Percentiles rank a stretch among this genome's conserved stretches.
Conservation (phyloP, 2,888 invertebrate species). For the Apoda limacodes region DNA sequence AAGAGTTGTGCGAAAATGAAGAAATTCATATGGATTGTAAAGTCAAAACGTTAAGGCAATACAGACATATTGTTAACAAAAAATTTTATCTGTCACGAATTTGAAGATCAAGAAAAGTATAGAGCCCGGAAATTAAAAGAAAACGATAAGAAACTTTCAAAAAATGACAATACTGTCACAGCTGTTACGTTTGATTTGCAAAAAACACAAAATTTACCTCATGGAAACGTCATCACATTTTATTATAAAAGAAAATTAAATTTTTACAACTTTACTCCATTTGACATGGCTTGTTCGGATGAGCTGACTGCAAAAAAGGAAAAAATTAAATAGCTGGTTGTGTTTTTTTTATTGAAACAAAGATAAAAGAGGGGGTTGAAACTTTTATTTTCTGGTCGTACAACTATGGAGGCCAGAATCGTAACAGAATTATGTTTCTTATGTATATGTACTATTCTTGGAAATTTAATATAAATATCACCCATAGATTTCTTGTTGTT, state of each 20-base stretch:
- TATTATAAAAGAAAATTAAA: conserved; percentile 11
- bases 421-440: conserved; percentile 9
- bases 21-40: conserved; percentile 10
- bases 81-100: conserved; percentile 10
- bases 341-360: conserved; percentile 5
- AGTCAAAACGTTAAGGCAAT: conserved; percentile 10
- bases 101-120: conserved; percentile 7
- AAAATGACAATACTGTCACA: conserved; percentile 5
- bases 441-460: conserved; percentile 6
- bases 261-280: conserved; percentile 9
- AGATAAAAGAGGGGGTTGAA: conserved; percentile 4
- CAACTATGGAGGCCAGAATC: conserved; percentile 7
- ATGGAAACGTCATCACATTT: conserved; percentile 5
- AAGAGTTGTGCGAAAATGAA: conserved; percentile 13
- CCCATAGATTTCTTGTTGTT: too few relatives aligned
- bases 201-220: conserved; percentile 7
- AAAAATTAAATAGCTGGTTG: conserved; percentile 9
- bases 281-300: conserved; percentile 6
- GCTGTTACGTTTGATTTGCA: too few relatives aligned
- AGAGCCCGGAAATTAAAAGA: too few relatives aligned
- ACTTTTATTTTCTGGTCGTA: conserved; percentile 7
- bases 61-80: conserved; percentile 11
- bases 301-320: too few relatives aligned
- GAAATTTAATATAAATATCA: conserved; percentile 7
- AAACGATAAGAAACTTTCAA: too few relatives aligned